These are phyloP conservation scores for Dinothrombium tinctorium DNA, from an alignment of 1,140 invertebrate species.

Conservation along the genomic window DNA sequence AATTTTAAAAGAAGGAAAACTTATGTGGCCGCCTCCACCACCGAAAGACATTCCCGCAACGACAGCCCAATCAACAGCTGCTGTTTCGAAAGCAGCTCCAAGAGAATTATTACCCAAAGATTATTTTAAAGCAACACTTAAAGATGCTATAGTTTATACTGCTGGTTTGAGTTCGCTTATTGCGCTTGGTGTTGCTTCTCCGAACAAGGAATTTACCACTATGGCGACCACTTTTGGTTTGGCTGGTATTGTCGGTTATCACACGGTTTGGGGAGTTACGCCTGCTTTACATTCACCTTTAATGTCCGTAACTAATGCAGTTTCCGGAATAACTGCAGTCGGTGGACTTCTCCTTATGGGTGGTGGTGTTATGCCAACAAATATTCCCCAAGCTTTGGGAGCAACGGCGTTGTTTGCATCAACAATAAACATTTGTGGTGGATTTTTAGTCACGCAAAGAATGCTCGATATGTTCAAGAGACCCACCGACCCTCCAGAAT, in stretches of 20 bases:
- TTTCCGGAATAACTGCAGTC: conserved; percentile 71
- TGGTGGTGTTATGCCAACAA: conserved; percentile 45
- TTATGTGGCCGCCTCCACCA: conserved; percentile 54
- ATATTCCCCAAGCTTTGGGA: conserved; percentile 40
- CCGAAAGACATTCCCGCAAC: conserved; percentile 22
- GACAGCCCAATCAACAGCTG: conserved; percentile 21
- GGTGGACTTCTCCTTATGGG: conserved; percentile 57
- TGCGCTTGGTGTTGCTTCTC: conserved; percentile 44
- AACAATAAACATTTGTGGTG: conserved; percentile 71
- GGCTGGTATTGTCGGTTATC: conserved; percentile 58
- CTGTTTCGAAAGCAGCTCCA: conserved; percentile 24
- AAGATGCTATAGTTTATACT: conserved; percentile 42
- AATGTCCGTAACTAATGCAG: conserved; percentile 80
- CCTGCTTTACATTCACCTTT: conserved; percentile 70
- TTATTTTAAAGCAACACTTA: conserved; percentile 30
- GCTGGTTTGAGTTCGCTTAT: conserved; percentile 32
- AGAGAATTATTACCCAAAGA: conserved; percentile 22
- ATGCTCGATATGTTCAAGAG: conserved; percentile 81
- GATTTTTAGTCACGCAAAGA: conserved; percentile 64
- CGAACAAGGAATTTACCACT: conserved; percentile 54
- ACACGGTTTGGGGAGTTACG: conserved; percentile 76
- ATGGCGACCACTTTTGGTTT: conserved; percentile 66
- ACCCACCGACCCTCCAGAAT: conserved; percentile 56
- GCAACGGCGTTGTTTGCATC: conserved; percentile 60
- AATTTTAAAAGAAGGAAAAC: conserved; percentile 42